phyloP scores from a whole-genome alignment of 1,140 invertebrate genomes.

The Trinorchestia longiramus region DNA sequence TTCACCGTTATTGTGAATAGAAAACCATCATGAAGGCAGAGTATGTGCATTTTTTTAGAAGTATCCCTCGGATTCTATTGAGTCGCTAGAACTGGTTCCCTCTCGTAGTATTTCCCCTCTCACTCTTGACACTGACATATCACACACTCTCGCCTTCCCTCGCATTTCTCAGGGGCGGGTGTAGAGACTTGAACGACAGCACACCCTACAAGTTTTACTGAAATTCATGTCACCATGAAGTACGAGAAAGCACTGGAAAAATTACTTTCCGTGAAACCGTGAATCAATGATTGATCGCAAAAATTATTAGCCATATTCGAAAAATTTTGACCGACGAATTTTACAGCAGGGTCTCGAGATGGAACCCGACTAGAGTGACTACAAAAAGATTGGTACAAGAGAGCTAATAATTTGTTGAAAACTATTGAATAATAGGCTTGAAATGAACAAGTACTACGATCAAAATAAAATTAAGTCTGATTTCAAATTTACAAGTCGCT shows the following conservation, averaged over 20 bases:
- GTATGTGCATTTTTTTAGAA: conserved; percentile 45
- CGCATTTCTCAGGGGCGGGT: neutral
- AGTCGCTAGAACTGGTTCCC: conserved; percentile 41
- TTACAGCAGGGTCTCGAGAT: neutral
- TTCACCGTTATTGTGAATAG: conserved; percentile 43
- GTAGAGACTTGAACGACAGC: no score
- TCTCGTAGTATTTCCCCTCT: conserved; percentile 46
- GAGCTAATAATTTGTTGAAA: neutral
- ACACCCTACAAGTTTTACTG: no score
- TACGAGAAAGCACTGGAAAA: neutral
- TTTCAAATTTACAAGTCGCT: neutral
- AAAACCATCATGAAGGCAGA: conserved; percentile 40
- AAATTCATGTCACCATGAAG: neutral
- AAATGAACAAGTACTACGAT: neutral
- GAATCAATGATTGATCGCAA: neutral
- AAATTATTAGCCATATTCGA: neutral
- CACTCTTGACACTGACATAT: conserved; percentile 54
- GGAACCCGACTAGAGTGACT: neutral
- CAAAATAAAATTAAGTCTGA: neutral
- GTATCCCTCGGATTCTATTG: conserved; percentile 51
- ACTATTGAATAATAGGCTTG: neutral
- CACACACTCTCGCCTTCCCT: conserved; percentile 14
- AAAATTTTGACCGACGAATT: neutral
- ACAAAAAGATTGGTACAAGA: neutral
- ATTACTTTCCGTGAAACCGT: neutral